phyloP scores from a whole-genome alignment of 2,797 vertebrate genomes.

The Malacoctenus gilli region DNA sequence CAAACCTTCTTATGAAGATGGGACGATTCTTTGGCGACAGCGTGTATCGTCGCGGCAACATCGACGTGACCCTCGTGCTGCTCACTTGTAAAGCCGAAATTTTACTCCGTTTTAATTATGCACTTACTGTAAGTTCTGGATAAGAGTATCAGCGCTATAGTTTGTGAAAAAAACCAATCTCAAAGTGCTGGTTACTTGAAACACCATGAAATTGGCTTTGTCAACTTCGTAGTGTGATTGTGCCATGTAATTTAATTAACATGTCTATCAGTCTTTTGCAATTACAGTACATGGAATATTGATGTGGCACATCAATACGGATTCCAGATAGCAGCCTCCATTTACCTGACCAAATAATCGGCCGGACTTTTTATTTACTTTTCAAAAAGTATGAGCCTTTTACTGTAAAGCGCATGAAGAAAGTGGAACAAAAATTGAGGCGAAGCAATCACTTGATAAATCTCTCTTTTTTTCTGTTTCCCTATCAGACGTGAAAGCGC shows the following conservation, averaged over 20 bases:
- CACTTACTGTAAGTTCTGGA: conserved; percentile 9
- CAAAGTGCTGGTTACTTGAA: conserved; percentile 26
- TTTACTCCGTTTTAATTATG: conserved; percentile 8
- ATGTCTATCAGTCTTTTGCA: conserved; percentile 52
- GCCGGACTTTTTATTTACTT: conserved; percentile 70
- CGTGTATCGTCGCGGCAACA: conserved; percentile 12
- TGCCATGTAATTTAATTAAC: conserved; percentile 65
- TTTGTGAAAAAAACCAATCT: conserved; percentile 26
- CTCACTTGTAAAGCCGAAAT: conserved; percentile 5
- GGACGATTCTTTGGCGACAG: background rate
- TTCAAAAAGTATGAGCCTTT: conserved; percentile 67
- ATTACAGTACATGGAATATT: conserved; percentile 60
- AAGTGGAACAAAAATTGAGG: conserved; percentile 82
- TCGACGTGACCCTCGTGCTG: background rate
- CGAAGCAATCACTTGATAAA: conserved; percentile 83
- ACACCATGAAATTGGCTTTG: conserved; percentile 50
- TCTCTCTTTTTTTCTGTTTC: conserved; percentile 71
- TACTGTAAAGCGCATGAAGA: conserved; percentile 75
- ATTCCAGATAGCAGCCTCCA: conserved; percentile 61
- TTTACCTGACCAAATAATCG: conserved; percentile 63
- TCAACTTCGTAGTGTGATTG: conserved; percentile 43
- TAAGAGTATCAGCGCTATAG: conserved; percentile 14
- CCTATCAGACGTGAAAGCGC: conserved; percentile 82
- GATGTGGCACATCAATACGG: conserved; percentile 68
- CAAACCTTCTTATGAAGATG: conserved; percentile 9